Evolutionary conservation across 2,113 vertebrate species (phyloP).

Genomic region (Hydrochoerus hydrochaeris): DNA sequence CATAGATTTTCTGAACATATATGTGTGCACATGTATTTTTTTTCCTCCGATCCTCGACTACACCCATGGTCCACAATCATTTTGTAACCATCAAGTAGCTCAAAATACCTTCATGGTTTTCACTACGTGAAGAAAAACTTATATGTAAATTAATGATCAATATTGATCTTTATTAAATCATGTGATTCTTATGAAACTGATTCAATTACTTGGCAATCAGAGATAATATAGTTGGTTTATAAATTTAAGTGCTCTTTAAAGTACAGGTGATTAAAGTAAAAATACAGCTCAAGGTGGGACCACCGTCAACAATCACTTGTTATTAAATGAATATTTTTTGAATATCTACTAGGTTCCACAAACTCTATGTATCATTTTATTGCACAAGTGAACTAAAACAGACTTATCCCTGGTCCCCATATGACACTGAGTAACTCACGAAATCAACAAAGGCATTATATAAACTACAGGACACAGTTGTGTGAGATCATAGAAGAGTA

Average conservation of each 20-base stretch:
- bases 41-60: not conserved
- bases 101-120: not conserved
- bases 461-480: not conserved
- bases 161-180: not conserved
- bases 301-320: not conserved
- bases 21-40: not conserved
- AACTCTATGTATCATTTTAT: not conserved
- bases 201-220: not conserved
- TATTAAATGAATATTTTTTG: not conserved
- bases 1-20: slow-evolving; percentile 17
- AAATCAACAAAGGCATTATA: not conserved
- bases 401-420: not conserved
- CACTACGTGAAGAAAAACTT: not conserved
- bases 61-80: not conserved
- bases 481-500: not conserved
- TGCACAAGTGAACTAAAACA: not conserved
- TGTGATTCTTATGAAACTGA: slow-evolving; percentile 25
- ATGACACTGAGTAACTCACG: not conserved
- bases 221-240: not conserved
- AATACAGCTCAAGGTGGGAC: not conserved
- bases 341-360: not conserved
- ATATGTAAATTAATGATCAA: not conserved
- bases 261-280: not conserved
- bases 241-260: slow-evolving; percentile 16
- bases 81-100: not conserved